Conservation (phyloP, 2,113 vertebrate species). For the Oreamnos americanus region DNA sequence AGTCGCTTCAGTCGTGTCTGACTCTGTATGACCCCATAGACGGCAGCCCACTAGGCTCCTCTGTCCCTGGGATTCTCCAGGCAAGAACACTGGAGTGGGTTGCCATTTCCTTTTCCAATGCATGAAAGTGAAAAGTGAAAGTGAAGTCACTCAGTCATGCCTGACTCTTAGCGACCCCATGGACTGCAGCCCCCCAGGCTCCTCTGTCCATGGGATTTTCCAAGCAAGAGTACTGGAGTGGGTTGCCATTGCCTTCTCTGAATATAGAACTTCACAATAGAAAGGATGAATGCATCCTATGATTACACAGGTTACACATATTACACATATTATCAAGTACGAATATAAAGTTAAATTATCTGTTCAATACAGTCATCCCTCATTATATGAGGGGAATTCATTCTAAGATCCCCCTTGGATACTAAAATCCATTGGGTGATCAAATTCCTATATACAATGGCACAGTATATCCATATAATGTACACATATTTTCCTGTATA, state of each 20-base stretch:
- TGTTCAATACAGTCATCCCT: not conserved
- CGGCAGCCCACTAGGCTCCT: no score
- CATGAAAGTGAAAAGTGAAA: no score
- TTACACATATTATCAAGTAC: not conserved
- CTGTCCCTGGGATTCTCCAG: no score
- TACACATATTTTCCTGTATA: not conserved
- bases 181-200: no score
- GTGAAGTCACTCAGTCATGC: no score
- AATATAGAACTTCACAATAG: not conserved
- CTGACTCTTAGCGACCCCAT: no score
- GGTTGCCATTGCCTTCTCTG: no score
- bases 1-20: rapidly evolving
- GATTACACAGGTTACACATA: not conserved
- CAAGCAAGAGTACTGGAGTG: no score
- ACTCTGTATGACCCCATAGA: no score
- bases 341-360: not conserved
- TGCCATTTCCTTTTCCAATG: no score
- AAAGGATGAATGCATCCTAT: not conserved
- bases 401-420: not conserved
- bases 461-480: not conserved
- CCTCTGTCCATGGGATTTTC: no score
- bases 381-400: not conserved
- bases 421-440: not conserved
- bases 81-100: no score
- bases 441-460: not conserved